These are phyloP conservation scores for Agrilus planipennis DNA, from an alignment of 1,140 invertebrate genomes.

Conservation along the genomic window DNA sequence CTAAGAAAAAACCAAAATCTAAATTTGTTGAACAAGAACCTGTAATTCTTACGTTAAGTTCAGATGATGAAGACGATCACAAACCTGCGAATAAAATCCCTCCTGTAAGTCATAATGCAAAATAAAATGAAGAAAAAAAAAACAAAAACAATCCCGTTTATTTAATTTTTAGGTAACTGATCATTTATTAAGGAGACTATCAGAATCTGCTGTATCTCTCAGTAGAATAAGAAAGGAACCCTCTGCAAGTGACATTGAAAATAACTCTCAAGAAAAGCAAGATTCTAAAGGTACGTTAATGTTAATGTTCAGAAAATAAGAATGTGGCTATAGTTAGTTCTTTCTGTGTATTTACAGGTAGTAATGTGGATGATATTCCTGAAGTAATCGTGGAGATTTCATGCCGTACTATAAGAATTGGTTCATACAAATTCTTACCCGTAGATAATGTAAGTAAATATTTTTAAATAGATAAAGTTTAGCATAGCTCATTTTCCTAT, in stretches of 20 bases:
- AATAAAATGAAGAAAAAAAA: slow-evolving; percentile 2
- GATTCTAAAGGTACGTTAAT: slow-evolving; percentile 4
- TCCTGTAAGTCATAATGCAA: slow-evolving; percentile 4
- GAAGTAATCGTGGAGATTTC: slow-evolving; percentile 5
- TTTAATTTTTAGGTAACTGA: slow-evolving; percentile 2
- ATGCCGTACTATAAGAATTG: slow-evolving; percentile 66
- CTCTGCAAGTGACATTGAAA: slow-evolving; percentile 23
- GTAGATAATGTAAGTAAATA: slow-evolving; percentile 44
- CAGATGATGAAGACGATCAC: slow-evolving; percentile 44
- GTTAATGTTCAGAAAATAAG: slow-evolving; percentile 6
- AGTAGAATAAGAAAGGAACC: slow-evolving; percentile 26
- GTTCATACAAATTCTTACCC: slow-evolving; percentile 62
- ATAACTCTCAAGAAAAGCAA: slow-evolving; percentile 10
- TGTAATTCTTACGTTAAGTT: slow-evolving; percentile 50
- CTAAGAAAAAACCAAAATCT: slow-evolving; percentile 15
- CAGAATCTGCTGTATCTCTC: slow-evolving; percentile 17
- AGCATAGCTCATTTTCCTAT: too few species aligned
- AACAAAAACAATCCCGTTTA: neutral
- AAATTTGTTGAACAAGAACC: slow-evolving; percentile 42
- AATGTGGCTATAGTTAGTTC: neutral
- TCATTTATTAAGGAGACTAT: slow-evolving; percentile 3
- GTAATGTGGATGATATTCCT: slow-evolving; percentile 2
- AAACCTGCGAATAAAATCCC: slow-evolving; percentile 11
- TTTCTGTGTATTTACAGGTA: slow-evolving; percentile 3
- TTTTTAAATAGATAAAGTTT: too few species aligned